Base-by-base conservation (phyloP, 2,113 vertebrate genomes). In the Urocynchramus pylzowi region DNA sequence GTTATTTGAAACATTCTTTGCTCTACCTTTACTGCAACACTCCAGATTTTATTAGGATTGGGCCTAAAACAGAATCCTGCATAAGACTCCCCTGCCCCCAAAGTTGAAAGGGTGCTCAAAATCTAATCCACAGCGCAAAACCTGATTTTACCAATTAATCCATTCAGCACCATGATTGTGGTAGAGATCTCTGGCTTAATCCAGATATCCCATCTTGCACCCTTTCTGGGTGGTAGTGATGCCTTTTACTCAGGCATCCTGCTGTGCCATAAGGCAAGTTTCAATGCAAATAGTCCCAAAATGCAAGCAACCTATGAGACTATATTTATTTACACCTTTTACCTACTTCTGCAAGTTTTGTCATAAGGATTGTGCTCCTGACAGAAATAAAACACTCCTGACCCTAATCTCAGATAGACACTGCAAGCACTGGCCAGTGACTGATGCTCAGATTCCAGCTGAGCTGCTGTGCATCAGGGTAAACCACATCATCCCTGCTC, bases 71-170 rank as follows among this genome's bases (percentile, higher is more conserved):
- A 84, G 70, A 68, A 69, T 20, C 44, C 31, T 75, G n/a, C 50
- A 37, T 61, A 41, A 41, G 61, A 47, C 5, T 76, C 17, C 59
- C 53, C 61, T 73, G 68, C 21, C 10, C 23, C 42, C 31, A 20
- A 24, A 67, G 44, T 24, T 28, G 39, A 81, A 81, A 87, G 44
- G 18, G 33, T 84, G n/a, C 10, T 87, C 69, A 77, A 60, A 87
- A 78, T 75, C 60, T 74, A 84, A 16, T 21, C 30, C 27, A 14
- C 39, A 30, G 22, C 5, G 17, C 26, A 49, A 53, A 95, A 33
- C n/a, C 53, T 71, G 70, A 68, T 84, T 93, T 85, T 86, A 69
- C 54, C 60, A 77, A 53, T 88, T 85, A 83, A 71, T 73, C 86
- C 42, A 35, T 93, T 76, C 88, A 76, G 53, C 54, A 35, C 70